Conservation (phyloP, 2,888 invertebrate genomes). For the Eupithecia inturbata region DNA sequence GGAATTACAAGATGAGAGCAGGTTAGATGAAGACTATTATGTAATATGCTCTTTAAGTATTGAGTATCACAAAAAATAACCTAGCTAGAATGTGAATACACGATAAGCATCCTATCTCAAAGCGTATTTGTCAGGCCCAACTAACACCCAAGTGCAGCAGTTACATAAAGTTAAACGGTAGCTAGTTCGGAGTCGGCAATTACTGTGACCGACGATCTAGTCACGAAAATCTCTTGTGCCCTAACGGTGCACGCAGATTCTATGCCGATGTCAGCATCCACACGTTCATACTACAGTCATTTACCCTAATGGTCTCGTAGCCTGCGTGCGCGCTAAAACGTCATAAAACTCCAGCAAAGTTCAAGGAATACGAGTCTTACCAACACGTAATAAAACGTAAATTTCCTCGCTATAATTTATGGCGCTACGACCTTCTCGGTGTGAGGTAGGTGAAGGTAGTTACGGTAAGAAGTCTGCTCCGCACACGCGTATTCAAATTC, state of each 20-base stretch:
- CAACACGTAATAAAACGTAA: conserved; percentile 43
- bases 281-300: conserved; percentile 62
- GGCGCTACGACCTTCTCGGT: conserved; percentile 29
- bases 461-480: conserved; percentile 47
- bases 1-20: conserved; percentile 16
- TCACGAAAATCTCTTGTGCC: conserved; percentile 67
- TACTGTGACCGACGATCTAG: conserved; percentile 60
- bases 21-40: neutral
- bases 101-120: neutral
- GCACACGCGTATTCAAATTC: conserved; percentile 53
- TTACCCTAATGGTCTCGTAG: conserved; percentile 67
- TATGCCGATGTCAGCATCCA: conserved; percentile 61
- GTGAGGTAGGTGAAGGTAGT: conserved; percentile 48
- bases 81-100: neutral
- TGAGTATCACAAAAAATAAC: neutral
- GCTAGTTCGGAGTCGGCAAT: conserved; percentile 51
- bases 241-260: conserved; percentile 62
- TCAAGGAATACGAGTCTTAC: conserved; percentile 44
- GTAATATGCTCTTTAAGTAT: neutral
- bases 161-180: conserved; percentile 33
- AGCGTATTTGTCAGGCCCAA: conserved; percentile 1
- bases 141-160: conserved; percentile 14
- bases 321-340: conserved; percentile 46
- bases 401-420: conserved; percentile 35
- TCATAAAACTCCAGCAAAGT: conserved; percentile 35